phyloP scores from a whole-genome alignment of 1,140 invertebrate species.

The Brachystomella parvula region DNA sequence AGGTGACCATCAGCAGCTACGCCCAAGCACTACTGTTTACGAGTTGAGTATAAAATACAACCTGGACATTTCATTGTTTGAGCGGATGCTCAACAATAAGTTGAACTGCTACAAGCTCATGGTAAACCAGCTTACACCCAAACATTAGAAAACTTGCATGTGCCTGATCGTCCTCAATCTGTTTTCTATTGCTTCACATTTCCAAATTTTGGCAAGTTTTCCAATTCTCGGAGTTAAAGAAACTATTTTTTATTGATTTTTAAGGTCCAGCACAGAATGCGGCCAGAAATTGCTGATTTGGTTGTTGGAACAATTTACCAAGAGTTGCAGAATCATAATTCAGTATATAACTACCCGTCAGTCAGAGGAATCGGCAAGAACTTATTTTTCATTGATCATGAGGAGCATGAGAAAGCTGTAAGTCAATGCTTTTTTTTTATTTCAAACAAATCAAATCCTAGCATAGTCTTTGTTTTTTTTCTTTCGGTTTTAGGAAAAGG shows the following conservation, averaged over 20 bases:
- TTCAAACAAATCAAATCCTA: too few relatives aligned
- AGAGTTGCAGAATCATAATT: slow-evolving; percentile 32
- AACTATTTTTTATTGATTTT: too few relatives aligned
- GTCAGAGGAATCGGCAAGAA: slow-evolving; percentile 35
- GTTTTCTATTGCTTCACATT: too few relatives aligned
- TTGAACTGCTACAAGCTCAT: slow-evolving; percentile 9
- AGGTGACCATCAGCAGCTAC: slow-evolving; percentile 66
- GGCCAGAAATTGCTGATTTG: slow-evolving; percentile 37
- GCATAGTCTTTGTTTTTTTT: too few relatives aligned
- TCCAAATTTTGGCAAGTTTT: too few relatives aligned
- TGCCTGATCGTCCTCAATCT: too few relatives aligned
- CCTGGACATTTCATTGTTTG: slow-evolving; percentile 59
- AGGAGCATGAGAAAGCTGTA: slow-evolving; percentile 20
- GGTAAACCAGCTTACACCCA: too few relatives aligned
- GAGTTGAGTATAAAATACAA: slow-evolving; percentile 51
- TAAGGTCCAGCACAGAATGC: slow-evolving; percentile 37
- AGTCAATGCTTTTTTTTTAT: too few relatives aligned
- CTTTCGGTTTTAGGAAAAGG: too few relatives aligned
- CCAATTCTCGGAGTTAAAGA: too few relatives aligned
- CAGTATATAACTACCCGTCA: slow-evolving; percentile 28
- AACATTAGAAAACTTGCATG: too few relatives aligned
- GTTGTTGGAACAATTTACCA: slow-evolving; percentile 36
- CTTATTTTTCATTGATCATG: slow-evolving; percentile 38
- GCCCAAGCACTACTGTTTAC: slow-evolving; percentile 56
- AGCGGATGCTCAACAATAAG: slow-evolving; percentile 28